These are phyloP conservation scores for Gallinago solitaria DNA, from an alignment of 2,797 vertebrate genomes.

Conservation along the genomic window DNA sequence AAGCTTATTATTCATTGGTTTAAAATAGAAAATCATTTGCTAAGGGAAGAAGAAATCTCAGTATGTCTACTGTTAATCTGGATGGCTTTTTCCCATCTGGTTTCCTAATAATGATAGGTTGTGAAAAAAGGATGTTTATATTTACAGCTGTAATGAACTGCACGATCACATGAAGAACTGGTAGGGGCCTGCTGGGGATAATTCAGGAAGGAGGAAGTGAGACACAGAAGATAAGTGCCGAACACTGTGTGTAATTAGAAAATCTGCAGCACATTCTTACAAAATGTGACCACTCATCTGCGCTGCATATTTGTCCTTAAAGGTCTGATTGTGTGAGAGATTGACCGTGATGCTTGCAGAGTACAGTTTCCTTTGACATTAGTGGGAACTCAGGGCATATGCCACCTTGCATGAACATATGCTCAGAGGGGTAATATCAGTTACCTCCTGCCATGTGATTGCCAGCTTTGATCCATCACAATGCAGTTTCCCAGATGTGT, in stretches of 20 bases:
- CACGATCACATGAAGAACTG: not conserved
- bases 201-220: not conserved
- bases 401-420: not conserved
- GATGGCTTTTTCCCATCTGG: not conserved
- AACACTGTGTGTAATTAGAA: not conserved
- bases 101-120: not conserved
- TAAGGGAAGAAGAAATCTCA: not conserved
- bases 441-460: not conserved
- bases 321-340: not conserved
- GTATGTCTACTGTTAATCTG: not conserved
- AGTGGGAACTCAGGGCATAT: not conserved
- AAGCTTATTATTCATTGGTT: not conserved
- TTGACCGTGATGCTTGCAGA: not conserved
- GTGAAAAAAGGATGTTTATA: not conserved
- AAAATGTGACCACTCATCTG: not conserved
- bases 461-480: slow-evolving; percentile 7
- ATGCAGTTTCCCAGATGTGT: not conserved
- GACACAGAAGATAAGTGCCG: not conserved
- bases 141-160: slow-evolving; percentile 14
- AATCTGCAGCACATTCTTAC: not conserved
- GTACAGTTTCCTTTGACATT: not conserved
- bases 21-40: not conserved
- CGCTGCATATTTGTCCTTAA: not conserved
- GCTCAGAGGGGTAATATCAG: not conserved
- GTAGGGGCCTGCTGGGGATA: not conserved